phyloP scores from a whole-genome alignment of 1,140 invertebrate genomes.

The Archivesica marissinica region DNA sequence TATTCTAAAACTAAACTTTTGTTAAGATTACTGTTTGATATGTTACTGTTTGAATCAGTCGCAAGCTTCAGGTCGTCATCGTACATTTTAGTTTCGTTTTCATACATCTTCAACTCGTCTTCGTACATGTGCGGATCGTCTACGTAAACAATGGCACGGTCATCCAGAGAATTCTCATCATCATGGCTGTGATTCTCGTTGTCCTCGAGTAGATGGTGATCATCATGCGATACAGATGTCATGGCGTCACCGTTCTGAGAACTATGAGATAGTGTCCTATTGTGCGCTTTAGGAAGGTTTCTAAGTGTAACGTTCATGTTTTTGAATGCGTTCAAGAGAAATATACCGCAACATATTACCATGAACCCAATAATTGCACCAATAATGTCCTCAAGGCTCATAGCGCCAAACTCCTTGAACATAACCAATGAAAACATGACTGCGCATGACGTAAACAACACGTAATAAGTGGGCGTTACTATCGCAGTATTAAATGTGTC shows the following conservation, averaged over 20 bases:
- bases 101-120: slow-evolving; percentile 5
- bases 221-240: slow-evolving; percentile 53
- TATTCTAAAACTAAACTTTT: slow-evolving; percentile 44
- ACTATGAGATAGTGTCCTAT: slow-evolving; percentile 30
- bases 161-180: slow-evolving; percentile 39
- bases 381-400: slow-evolving; percentile 90
- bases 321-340: slow-evolving; percentile 95
- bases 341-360: slow-evolving; percentile 93
- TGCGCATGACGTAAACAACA: slow-evolving; percentile 97
- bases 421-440: slow-evolving; percentile 91
- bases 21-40: slow-evolving; percentile 53
- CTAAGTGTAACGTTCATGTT: slow-evolving; percentile 90
- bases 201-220: slow-evolving; percentile 63
- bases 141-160: slow-evolving; percentile 7
- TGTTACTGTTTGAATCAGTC: slow-evolving; percentile 57
- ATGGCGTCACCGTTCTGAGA: slow-evolving; percentile 60
- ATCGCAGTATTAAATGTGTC: slow-evolving; percentile 98
- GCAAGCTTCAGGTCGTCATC: slow-evolving; percentile 6
- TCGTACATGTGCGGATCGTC: slow-evolving; percentile 21
- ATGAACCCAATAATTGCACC: slow-evolving; percentile 96
- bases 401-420: slow-evolving; percentile 91
- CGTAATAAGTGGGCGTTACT: slow-evolving; percentile 98
- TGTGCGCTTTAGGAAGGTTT: slow-evolving; percentile 79
- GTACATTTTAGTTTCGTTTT: slow-evolving; percentile 31
- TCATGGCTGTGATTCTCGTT: slow-evolving; percentile 61